Conservation (phyloP, 2,888 invertebrate species). For the Alcis repandata region DNA sequence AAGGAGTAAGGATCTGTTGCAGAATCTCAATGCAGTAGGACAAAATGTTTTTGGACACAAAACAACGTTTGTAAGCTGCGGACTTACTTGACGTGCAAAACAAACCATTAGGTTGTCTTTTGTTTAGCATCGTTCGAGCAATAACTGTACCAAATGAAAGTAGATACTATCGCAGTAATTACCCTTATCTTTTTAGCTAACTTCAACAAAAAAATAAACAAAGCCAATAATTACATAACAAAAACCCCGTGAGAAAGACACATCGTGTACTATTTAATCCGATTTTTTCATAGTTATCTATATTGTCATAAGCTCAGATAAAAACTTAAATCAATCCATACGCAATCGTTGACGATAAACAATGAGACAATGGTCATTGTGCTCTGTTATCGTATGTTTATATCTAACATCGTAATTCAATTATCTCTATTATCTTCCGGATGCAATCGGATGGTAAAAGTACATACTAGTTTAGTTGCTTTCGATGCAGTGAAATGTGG, state of each 20-base stretch:
- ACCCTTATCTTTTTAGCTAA: too few relatives aligned
- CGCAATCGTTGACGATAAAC: slow-evolving; percentile 27
- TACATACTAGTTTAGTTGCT: slow-evolving; percentile 6
- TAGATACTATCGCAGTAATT: too few relatives aligned
- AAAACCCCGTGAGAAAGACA: slow-evolving; percentile 14
- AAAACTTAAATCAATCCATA: slow-evolving; percentile 31
- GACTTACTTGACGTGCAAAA: too few relatives aligned
- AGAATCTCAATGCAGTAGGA: too few relatives aligned
- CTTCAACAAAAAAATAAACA: background rate
- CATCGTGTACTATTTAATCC: slow-evolving; percentile 1
- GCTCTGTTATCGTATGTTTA: slow-evolving; percentile 31
- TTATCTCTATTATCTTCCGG: slow-evolving; percentile 32
- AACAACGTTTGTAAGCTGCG: too few relatives aligned
- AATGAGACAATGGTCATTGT: slow-evolving; percentile 40
- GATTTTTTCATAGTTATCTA: slow-evolving; percentile 19
- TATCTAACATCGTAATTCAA: slow-evolving; percentile 36
- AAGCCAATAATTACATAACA: background rate
- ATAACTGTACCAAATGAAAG: too few relatives aligned
- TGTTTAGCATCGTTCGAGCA: too few relatives aligned
- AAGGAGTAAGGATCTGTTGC: background rate
- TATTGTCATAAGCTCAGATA: slow-evolving; percentile 26
- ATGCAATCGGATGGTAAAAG: slow-evolving; percentile 20
- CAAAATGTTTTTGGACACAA: too few relatives aligned
- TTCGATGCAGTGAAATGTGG: slow-evolving; percentile 8
- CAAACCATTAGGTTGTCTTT: too few relatives aligned